Evolutionary conservation across 2,797 vertebrate genomes (phyloP), one percentile per base, ranked within the genome.

Genomic region (Champsocephalus esox): DNA sequence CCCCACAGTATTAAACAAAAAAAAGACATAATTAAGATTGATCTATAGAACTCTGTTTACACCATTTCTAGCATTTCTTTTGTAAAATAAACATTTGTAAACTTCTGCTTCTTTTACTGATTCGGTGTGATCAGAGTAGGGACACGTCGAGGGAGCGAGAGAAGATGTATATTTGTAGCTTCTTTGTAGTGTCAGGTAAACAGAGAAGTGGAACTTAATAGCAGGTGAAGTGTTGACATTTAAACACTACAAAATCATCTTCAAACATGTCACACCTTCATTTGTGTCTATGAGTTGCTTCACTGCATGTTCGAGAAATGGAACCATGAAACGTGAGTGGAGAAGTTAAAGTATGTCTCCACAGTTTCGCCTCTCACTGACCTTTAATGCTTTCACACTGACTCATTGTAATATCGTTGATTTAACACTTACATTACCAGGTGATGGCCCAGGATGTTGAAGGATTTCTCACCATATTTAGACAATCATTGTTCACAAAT

Each of bases 1-100:
- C 79, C 69, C 21, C n/a, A 62, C 68, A 70, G 61, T 49, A 65
- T 66, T 2, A 41, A 64, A 48, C 62, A 34, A 65, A 73, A 60
- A 62, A 68, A 32, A 58, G 16, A 71, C 62, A 46, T 50, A 1
- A 46, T 84, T 86, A 80, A 80, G 79, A 81, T 16, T 77, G 65
- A 81, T 82, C 77, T 81, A 38, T 68, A 50, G 73, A 82, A 55
- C 73, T 79, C 80, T 77, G 80, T 75, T 87, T 80, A 73, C 79
- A 74, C 80, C 79, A 34, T 91, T 88, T 91, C 77, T 88, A 85
- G 75, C 68, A 79, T 73, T 70, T 83, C 68, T 93, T 93, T 94
- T 92, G 88, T 93, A 93, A 93, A 94, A 93, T 93, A 94, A 94
- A 92, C 77, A 84, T 84, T 90, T 87, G 70, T 90, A 90, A 88